Conservation (phyloP, 2,113 vertebrate species). For the Otus sunia region DNA sequence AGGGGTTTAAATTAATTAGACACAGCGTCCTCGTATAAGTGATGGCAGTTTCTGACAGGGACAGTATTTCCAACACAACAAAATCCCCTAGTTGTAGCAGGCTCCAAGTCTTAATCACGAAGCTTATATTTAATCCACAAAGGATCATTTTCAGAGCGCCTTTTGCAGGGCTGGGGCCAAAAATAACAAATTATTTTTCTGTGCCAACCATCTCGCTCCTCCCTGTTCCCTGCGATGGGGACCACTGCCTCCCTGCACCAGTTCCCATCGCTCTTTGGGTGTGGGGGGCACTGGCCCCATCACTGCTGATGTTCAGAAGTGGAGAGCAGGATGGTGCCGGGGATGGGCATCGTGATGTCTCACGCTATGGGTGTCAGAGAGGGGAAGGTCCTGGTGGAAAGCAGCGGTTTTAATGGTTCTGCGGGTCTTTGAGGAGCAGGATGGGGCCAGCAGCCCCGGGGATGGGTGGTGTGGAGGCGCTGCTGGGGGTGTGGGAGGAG, state of each 20-base stretch:
- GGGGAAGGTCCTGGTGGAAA: background rate
- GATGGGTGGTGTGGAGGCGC: rapidly evolving
- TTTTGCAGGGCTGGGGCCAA: background rate
- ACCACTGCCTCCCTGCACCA: rapidly evolving
- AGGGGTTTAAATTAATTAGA: background rate
- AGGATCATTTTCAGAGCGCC: background rate
- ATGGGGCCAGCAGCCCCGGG: too few relatives aligned
- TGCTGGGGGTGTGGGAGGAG: background rate
- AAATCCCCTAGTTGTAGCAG: background rate
- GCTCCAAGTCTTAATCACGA: background rate
- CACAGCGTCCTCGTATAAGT: rapidly evolving
- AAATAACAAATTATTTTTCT: background rate
- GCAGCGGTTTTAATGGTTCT: background rate
- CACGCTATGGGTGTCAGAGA: background rate
- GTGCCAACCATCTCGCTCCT: rapidly evolving
- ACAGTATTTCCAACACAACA: background rate
- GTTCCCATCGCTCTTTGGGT: background rate
- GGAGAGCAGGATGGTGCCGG: rapidly evolving
- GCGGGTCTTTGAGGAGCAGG: rapidly evolving
- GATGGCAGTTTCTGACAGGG: background rate
- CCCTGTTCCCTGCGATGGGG: rapidly evolving
- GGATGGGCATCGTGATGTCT: background rate
- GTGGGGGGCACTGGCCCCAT: rapidly evolving
- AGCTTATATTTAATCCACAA: background rate
- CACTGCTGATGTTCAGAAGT: rapidly evolving